Percentiles rank a stretch among this genome's conserved stretches.
These are phyloP conservation scores for Poecilus cupreus DNA, from an alignment of 2,888 invertebrate species.

Conservation along the genomic window DNA sequence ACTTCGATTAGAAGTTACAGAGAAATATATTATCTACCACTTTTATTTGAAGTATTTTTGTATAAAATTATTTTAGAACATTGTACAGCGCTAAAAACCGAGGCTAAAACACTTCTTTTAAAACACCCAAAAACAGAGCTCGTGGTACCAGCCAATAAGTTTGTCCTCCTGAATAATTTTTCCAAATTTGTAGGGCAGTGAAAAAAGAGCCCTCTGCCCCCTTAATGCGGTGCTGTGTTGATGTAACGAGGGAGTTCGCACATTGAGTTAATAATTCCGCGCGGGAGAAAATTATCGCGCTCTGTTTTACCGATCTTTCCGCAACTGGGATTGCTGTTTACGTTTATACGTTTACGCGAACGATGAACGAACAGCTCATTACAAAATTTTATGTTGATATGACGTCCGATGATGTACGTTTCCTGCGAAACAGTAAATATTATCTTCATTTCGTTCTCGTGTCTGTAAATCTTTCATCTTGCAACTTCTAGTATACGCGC, in stretches of 20 bases:
- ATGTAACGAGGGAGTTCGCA: background rate
- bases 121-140: too few relatives aligned
- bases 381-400: conserved; percentile 8
- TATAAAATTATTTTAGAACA: too few relatives aligned
- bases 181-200: too few relatives aligned
- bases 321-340: conserved; percentile 10
- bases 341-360: background rate
- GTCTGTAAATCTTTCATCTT: conserved; percentile 18
- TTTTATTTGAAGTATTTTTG: too few relatives aligned
- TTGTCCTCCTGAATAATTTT: too few relatives aligned
- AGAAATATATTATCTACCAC: too few relatives aligned
- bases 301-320: conserved; percentile 8
- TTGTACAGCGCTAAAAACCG: too few relatives aligned
- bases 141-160: too few relatives aligned
- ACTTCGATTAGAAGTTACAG: too few relatives aligned
- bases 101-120: too few relatives aligned
- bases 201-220: too few relatives aligned
- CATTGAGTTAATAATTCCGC: background rate
- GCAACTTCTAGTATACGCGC: background rate
- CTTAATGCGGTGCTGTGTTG: too few relatives aligned
- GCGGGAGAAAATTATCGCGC: background rate
- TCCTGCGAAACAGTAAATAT: conserved; percentile 32
- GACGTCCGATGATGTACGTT: conserved; percentile 26
- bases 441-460: background rate
- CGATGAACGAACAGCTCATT: background rate